phyloP scores from a whole-genome alignment of 2,888 invertebrate genomes.

The Agriopis aurantiaria region DNA sequence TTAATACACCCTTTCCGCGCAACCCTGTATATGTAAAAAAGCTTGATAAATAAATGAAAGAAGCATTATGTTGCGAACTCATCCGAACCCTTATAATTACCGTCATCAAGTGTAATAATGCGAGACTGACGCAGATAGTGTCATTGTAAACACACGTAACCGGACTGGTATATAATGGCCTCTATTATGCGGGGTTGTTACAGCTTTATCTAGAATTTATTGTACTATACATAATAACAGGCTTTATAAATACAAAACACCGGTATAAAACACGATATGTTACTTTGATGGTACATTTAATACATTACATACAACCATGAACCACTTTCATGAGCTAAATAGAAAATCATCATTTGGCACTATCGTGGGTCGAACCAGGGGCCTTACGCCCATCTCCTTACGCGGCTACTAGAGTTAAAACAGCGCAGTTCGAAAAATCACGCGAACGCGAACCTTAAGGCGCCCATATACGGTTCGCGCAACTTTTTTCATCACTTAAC shows the following conservation, averaged over 20 bases:
- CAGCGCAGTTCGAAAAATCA: too few species aligned
- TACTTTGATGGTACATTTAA: neutral
- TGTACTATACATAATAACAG: neutral
- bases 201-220: conserved; percentile 24
- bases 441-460: too few species aligned
- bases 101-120: conserved; percentile 25
- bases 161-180: conserved; percentile 5
- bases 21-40: neutral
- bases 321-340: too few species aligned
- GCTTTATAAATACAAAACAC: neutral
- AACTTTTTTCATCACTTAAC: too few species aligned
- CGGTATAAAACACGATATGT: neutral
- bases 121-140: conserved; percentile 17
- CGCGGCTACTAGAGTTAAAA: too few species aligned
- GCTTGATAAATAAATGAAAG: neutral
- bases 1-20: too few species aligned
- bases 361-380: too few species aligned
- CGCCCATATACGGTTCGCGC: too few species aligned
- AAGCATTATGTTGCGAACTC: neutral
- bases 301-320: too few species aligned
- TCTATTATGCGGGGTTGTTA: conserved; percentile 9
- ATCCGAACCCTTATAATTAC: neutral
- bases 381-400: too few species aligned
- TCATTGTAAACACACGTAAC: conserved; percentile 19
- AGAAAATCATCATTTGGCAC: too few species aligned